Percentiles rank a stretch among this genome's conserved stretches.
These are phyloP conservation scores for Chaetura pelagica DNA, from an alignment of 2,113 vertebrate genomes.

Conservation along the genomic window DNA sequence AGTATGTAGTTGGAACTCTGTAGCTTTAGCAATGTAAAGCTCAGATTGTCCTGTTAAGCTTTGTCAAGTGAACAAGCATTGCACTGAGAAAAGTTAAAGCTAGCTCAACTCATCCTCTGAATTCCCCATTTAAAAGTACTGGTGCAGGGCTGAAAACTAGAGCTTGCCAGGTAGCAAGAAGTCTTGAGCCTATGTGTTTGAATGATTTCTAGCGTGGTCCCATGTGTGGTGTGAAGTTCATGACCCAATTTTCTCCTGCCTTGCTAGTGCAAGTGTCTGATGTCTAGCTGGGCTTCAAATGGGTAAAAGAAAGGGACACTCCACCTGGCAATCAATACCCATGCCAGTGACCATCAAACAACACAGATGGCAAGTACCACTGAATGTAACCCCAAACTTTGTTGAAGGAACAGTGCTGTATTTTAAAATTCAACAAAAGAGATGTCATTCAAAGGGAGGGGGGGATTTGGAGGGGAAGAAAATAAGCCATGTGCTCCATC, in stretches of 20 bases:
- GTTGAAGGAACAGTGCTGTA: neutral
- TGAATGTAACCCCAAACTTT: neutral
- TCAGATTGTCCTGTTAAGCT: neutral
- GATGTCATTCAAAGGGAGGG: too few relatives aligned
- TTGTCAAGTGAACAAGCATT: neutral
- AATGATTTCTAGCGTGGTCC: neutral
- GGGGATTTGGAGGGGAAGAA: too few relatives aligned
- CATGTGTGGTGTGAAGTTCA: too few relatives aligned
- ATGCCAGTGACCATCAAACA: neutral
- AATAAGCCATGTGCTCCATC: neutral
- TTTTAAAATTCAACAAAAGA: neutral
- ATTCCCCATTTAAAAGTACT: fast-evolving
- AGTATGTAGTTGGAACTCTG: neutral
- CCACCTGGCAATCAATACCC: neutral
- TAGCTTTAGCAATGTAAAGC: neutral
- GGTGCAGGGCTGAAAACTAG: neutral
- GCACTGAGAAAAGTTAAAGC: neutral
- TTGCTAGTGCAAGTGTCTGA: neutral
- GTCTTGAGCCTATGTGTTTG: neutral
- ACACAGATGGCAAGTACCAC: neutral
- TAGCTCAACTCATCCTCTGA: neutral
- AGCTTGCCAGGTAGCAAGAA: neutral
- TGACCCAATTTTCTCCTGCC: neutral
- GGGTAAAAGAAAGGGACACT: neutral
- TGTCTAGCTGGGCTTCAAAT: neutral